A percentile compares a stretch with the other conserved stretches of the same genome.
Conservation (phyloP, 2,888 invertebrate species). For the Synergus japonicus region DNA sequence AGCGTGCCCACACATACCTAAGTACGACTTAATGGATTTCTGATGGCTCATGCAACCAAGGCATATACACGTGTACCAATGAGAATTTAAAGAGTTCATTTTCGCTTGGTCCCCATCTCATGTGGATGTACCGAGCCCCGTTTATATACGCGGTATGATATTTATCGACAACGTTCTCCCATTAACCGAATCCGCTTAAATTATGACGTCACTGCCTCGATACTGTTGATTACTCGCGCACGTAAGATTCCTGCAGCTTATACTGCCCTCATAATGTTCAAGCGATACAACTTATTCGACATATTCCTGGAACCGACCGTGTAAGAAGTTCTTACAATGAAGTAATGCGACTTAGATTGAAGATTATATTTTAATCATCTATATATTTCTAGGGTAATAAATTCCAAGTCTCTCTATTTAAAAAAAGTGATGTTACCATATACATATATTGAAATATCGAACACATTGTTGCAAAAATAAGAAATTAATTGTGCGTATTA, state of each 20-base stretch:
- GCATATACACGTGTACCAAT: slow-evolving; percentile 42
- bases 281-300: slow-evolving; percentile 1
- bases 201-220: slow-evolving; percentile 44
- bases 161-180: slow-evolving; percentile 48
- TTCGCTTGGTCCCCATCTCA: slow-evolving; percentile 35
- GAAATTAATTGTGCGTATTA: too few species aligned
- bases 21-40: slow-evolving; percentile 51
- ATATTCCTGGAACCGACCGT: slow-evolving; percentile 4
- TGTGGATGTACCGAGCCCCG: slow-evolving; percentile 7
- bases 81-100: slow-evolving; percentile 49
- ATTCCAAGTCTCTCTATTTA: too few species aligned
- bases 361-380: too few species aligned
- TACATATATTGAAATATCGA: too few species aligned
- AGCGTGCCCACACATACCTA: slow-evolving; percentile 45
- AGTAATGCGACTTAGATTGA: too few species aligned
- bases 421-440: too few species aligned
- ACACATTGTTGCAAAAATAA: too few species aligned
- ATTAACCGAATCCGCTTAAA: slow-evolving; percentile 49
- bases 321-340: neutral
- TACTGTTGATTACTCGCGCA: slow-evolving; percentile 33
- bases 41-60: slow-evolving; percentile 48
- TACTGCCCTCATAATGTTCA: slow-evolving; percentile 13
- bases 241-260: slow-evolving; percentile 15
- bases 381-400: too few species aligned
- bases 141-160: slow-evolving; percentile 32